A percentile compares a stretch with the other conserved stretches of the same genome.
Evolutionary conservation across 1,140 invertebrate species (phyloP).

Genomic region (Melanaphis sacchari): DNA sequence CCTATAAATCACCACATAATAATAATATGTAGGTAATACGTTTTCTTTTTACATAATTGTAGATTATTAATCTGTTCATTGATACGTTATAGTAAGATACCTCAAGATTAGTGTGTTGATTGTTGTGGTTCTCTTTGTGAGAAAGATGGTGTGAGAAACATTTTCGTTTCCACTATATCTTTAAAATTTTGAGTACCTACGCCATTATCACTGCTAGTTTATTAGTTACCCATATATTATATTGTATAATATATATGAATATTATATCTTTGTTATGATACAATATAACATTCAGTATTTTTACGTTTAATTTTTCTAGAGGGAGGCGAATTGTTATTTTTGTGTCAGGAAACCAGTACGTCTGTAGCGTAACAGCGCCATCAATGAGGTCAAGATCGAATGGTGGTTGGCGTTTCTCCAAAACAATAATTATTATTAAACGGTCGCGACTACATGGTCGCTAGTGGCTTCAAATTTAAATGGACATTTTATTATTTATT

Average conservation of each 20-base stretch:
- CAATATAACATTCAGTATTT: background rate
- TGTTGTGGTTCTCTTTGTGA: background rate
- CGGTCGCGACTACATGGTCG: background rate
- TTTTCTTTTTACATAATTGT: too few species aligned
- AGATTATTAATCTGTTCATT: too few species aligned
- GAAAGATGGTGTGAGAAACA: background rate
- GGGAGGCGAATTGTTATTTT: background rate
- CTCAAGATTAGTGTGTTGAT: background rate
- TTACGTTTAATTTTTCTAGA: background rate
- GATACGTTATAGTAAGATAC: background rate
- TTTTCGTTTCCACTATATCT: background rate
- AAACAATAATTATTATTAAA: slow-evolving; percentile 28
- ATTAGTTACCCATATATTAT: background rate
- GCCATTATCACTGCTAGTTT: background rate
- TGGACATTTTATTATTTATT: background rate
- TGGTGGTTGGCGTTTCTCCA: slow-evolving; percentile 12
- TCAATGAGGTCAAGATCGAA: slow-evolving; percentile 45
- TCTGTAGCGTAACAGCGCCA: background rate
- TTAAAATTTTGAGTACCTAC: background rate
- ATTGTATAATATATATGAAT: background rate
- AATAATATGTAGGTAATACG: too few species aligned
- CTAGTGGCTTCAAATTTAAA: background rate
- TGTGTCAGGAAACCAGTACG: slow-evolving; percentile 40
- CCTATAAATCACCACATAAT: background rate
- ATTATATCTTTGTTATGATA: background rate